phyloP scores from a whole-genome alignment of 1,140 invertebrate genomes.

The Portunus trituberculatus region DNA sequence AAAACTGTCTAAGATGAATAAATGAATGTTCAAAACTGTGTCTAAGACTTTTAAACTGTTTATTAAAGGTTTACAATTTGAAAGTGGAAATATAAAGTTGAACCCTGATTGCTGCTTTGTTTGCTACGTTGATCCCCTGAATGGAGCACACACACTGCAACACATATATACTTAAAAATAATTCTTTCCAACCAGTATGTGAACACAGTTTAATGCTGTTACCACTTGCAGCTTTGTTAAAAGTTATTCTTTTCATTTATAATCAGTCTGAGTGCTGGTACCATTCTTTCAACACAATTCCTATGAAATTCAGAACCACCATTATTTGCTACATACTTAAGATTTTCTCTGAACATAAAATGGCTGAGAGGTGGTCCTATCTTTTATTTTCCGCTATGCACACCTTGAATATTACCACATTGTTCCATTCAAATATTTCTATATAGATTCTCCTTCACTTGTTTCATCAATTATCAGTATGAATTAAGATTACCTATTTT shows the following conservation, averaged over 20 bases:
- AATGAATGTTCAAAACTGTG: slow-evolving; percentile 34
- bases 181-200: background rate
- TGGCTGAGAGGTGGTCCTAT: background rate
- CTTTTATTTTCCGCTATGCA: background rate
- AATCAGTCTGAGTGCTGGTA: background rate
- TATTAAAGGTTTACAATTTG: slow-evolving; percentile 75
- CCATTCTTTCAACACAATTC: background rate
- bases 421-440: slow-evolving; percentile 1
- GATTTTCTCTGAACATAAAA: background rate
- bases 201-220: slow-evolving; percentile 2
- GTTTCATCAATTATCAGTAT: slow-evolving; percentile 9
- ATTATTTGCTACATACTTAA: background rate
- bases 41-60: slow-evolving; percentile 59
- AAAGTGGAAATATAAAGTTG: slow-evolving; percentile 73
- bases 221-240: slow-evolving; percentile 1
- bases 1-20: background rate
- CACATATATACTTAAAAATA: slow-evolving; percentile 40
- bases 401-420: slow-evolving; percentile 3
- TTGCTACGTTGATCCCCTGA: slow-evolving; percentile 40
- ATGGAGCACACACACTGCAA: slow-evolving; percentile 31
- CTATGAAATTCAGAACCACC: background rate
- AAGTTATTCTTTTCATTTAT: background rate
- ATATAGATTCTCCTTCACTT: background rate
- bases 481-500: slow-evolving; percentile 34
- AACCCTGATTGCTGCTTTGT: slow-evolving; percentile 60